phyloP scores from a whole-genome alignment of 2,797 vertebrate species.

The Carduelis carduelis region DNA sequence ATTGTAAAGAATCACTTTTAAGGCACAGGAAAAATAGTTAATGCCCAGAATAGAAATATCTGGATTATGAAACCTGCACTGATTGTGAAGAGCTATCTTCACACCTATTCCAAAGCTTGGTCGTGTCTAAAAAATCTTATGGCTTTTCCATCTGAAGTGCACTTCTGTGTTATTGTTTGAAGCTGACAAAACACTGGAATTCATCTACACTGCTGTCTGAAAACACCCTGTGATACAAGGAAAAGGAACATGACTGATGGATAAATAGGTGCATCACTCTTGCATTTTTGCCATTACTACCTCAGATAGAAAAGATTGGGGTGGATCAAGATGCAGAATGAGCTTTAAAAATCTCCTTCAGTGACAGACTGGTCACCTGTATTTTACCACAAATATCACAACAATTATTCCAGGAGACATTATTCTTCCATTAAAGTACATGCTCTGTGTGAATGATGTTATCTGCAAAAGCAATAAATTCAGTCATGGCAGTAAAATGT shows the following conservation, averaged over 20 bases:
- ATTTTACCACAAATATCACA: constrained; percentile 10
- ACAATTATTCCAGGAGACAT: constrained; percentile 6
- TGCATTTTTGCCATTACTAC: not conserved
- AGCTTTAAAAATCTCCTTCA: not conserved
- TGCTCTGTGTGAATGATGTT: not conserved
- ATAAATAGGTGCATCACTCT: not conserved
- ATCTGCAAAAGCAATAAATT: constrained; percentile 44
- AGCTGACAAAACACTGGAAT: not conserved
- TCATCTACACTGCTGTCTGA: not conserved
- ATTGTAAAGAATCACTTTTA: not conserved
- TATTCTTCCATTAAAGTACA: constrained; percentile 38
- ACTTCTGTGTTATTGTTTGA: not conserved
- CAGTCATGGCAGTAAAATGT: not conserved
- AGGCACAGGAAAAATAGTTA: not conserved
- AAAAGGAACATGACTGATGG: not conserved
- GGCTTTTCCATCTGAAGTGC: not conserved
- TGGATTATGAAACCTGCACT: not conserved
- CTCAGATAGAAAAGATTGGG: not conserved
- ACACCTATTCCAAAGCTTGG: not conserved
- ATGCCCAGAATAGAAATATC: not conserved
- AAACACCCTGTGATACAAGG: not conserved
- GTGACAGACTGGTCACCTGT: not conserved
- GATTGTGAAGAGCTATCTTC: not conserved
- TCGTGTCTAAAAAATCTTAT: not conserved
- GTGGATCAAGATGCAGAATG: not conserved